Evolutionary conservation across 2,888 invertebrate species (phyloP).

Genomic region (Phyto melanocephala): DNA sequence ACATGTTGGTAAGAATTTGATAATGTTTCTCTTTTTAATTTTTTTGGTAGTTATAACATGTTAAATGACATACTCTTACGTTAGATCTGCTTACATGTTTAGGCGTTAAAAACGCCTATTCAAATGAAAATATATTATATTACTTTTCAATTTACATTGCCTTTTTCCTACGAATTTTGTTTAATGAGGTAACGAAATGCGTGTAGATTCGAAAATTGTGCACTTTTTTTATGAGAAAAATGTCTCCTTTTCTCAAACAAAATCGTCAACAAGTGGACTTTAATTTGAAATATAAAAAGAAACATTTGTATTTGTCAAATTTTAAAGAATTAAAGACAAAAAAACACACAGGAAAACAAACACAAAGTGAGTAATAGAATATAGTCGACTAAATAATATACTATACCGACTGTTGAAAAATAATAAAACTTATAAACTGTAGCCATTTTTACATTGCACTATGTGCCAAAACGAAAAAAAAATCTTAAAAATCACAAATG

Average conservation of each 20-base stretch:
- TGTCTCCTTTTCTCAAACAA: background rate
- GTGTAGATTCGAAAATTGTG: constrained; percentile 4
- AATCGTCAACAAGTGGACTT: constrained; percentile 31
- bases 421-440: too few relatives aligned
- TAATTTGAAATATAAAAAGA: background rate
- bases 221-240: background rate
- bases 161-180: background rate
- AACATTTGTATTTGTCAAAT: constrained; percentile 6
- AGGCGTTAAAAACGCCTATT: constrained; percentile 53
- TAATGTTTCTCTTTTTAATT: background rate
- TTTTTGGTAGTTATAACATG: constrained; percentile 1
- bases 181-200: constrained; percentile 28
- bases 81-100: constrained; percentile 4
- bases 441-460: too few relatives aligned
- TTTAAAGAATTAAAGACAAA: background rate
- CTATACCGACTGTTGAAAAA: too few relatives aligned
- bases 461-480: too few relatives aligned
- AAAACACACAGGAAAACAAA: background rate
- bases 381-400: too few relatives aligned
- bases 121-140: constrained; percentile 18
- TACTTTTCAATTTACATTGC: constrained; percentile 52
- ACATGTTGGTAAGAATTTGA: background rate
- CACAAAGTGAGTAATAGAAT: background rate
- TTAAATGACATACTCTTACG: constrained; percentile 2
- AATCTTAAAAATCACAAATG: too few relatives aligned